Base-by-base conservation (phyloP, 1,140 invertebrate genomes). In the Saxidomus purpurata region DNA sequence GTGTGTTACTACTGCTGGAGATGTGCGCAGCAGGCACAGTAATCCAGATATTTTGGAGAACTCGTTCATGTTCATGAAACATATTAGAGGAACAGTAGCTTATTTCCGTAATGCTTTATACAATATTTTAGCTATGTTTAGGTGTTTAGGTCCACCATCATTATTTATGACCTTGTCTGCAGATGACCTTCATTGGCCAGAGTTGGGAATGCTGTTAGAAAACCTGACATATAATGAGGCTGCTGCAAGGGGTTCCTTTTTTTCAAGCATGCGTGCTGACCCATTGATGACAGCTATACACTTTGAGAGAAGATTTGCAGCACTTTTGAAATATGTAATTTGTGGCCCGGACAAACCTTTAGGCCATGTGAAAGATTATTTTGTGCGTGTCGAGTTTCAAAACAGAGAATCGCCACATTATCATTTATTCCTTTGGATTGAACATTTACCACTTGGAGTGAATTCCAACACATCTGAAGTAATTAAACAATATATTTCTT, bases 151-250 rank as follows among this genome's bases (percentile, higher is more conserved):
- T 11, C 82, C 89, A 28, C 83, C 82, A 36, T 74, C 87, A 6
- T 81, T 89, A 52, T 89, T 89, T 40, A 49, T 89, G 55, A 85
- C 80, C 8, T 49, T 89, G 43, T 89, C 88, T 55, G 81, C 81
- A 2, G 81, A 83, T 83, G 55, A 67, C 52, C 9, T 83, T 3
- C 81, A 83, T 67, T 83, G 81, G 61, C 55, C 81, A 40, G 81
- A 83, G 40, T 43, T 67, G 11, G 61, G 61, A 31, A 83, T 83
- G 81, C 36, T 6, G 22, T 67, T 83, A 13, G 36, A 83, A 43
- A 67, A 67, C 59, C 8, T 61, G 3, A 69, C 67, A 34, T 40
- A 69, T 28, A 19, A 52, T 19, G 6, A 49, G 15, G 8, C n/a
- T 59, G 25, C 6, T 3, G 3, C 19, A 59, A 43, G 6, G 36